A percentile compares a stretch with the other conserved stretches of the same genome.
These are phyloP conservation scores for Popillia japonica DNA, from an alignment of 1,140 invertebrate species.

Conservation along the genomic window DNA sequence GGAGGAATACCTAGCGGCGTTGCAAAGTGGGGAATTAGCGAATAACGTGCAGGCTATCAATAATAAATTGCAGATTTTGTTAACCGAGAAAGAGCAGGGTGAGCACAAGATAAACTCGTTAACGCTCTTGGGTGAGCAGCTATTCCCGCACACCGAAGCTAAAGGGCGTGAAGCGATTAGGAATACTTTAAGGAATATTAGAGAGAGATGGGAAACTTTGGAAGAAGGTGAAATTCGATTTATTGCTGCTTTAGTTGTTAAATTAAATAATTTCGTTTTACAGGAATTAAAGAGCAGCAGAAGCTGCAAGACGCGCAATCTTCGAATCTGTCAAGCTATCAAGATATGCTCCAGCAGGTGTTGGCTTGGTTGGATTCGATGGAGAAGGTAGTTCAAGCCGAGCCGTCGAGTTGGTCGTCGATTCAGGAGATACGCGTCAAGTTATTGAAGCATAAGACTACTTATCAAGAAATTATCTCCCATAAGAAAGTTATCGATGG, in stretches of 20 bases:
- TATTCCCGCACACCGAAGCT: constrained; percentile 90
- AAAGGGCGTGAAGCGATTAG: constrained; percentile 88
- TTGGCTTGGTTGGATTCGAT: constrained; percentile 86
- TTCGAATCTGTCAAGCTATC: constrained; percentile 83
- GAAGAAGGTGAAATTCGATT: constrained; percentile 67
- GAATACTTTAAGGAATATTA: constrained; percentile 77
- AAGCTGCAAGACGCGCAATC: constrained; percentile 86
- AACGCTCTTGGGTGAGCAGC: constrained; percentile 81
- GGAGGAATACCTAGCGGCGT: constrained; percentile 74
- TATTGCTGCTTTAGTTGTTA: neutral
- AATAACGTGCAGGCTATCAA: constrained; percentile 67
- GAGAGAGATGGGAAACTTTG: constrained; percentile 86
- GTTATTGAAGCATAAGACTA: constrained; percentile 85
- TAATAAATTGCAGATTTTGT: constrained; percentile 76
- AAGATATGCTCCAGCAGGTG: constrained; percentile 84
- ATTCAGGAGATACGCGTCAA: constrained; percentile 88
- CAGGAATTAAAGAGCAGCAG: constrained; percentile 76
- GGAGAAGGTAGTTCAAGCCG: constrained; percentile 80
- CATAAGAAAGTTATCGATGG: constrained; percentile 91
- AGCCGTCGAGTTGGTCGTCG: constrained; percentile 74
- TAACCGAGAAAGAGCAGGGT: constrained; percentile 84
- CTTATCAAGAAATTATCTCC: constrained; percentile 87
- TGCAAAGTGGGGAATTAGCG: constrained; percentile 63
- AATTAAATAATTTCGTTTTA: constrained; percentile 12
- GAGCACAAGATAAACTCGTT: constrained; percentile 77